Evolutionary conservation across 92 coral and sea anemone species (phyloP), one percentile per base, ranked within the genome.

Genomic region (Parazoanthus swiftii): DNA sequence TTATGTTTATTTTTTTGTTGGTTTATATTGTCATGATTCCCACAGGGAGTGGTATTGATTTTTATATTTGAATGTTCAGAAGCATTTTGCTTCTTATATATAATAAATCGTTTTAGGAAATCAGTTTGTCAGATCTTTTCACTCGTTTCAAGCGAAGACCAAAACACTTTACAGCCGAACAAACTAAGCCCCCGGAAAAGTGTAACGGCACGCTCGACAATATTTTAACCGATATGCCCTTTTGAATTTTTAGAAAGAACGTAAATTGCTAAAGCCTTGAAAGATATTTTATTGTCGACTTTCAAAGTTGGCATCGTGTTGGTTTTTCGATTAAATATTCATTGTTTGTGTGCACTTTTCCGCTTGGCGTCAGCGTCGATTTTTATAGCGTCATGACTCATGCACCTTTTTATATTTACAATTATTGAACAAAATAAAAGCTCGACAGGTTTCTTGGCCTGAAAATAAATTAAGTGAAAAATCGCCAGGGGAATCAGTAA

Each of bases 321-420:
- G 54, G 72, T 23, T 8, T 84, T 39, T 5, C 11, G 38, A 70
- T 71, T 81, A 81, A 84, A 70, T 84, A 84, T 84, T 84, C 43
- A 84, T 84, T 33, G 79, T 43, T 82, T 83, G 44, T 72, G 39
- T 26, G 79, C 70, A 46, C 54, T 84, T 71, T 82, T 71, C 77
- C 79, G 66, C 79, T 72, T 84, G 87, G 66, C 79, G 65, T 70
- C 79, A 84, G 78, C 18, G 46, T 84, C 66, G 37, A 39, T 10
- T 84, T 48, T 84, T 68, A 29, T 29, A 71, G 87, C 87, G 79
- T 70, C 87, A 71, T 29, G 79, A 84, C 79, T 46, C 87, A 26
- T 3, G 15, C 20, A 8, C 0, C 35, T 39, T 20, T 39, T 36
- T 72, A 72, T 15, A 23, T 20, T 20, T 63, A 23, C 70, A 63